Percentiles rank a stretch among this genome's conserved stretches.
phyloP scores from a whole-genome alignment of 2,113 vertebrate genomes.

The Polyodon spathula region DNA sequence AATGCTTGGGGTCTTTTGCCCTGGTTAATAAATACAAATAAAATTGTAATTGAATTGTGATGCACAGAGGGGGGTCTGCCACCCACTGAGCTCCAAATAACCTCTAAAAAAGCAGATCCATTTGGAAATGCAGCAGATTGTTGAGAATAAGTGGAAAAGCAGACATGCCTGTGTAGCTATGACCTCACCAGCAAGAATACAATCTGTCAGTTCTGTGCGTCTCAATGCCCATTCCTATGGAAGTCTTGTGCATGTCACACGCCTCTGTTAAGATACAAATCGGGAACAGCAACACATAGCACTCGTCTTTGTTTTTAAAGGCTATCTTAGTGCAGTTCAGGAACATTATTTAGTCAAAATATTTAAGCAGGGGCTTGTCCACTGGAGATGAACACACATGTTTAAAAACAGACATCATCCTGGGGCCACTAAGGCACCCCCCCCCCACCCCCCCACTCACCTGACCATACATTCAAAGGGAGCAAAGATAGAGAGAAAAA shows the following conservation, averaged over 20 bases:
- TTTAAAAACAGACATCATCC: conserved; percentile 31
- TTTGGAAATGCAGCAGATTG: conserved; percentile 8
- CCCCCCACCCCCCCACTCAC: conserved; percentile 24
- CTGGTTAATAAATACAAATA: background rate
- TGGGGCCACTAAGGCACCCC: conserved; percentile 20
- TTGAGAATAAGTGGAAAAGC: conserved; percentile 12
- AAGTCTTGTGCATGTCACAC: background rate
- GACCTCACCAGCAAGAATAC: conserved; percentile 16
- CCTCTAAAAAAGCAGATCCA: conserved; percentile 5
- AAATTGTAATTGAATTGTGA: conserved; percentile 5
- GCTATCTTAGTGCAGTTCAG: conserved; percentile 29
- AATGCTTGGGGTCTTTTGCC: too few species aligned
- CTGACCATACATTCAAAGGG: conserved; percentile 11
- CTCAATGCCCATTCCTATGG: conserved; percentile 3
- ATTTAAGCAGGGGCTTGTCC: conserved; percentile 31
- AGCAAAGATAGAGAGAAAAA: conserved; percentile 6
- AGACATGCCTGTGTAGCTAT: conserved; percentile 13
- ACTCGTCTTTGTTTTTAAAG: too few species aligned
- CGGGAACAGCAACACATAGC: too few species aligned
- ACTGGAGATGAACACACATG: conserved; percentile 32
- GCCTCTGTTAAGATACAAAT: too few species aligned
- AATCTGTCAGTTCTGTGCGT: background rate
- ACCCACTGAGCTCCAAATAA: background rate
- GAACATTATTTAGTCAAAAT: conserved; percentile 21
- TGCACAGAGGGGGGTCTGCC: background rate